phyloP scores from a whole-genome alignment of 1,140 invertebrate genomes.

The Periplaneta americana region DNA sequence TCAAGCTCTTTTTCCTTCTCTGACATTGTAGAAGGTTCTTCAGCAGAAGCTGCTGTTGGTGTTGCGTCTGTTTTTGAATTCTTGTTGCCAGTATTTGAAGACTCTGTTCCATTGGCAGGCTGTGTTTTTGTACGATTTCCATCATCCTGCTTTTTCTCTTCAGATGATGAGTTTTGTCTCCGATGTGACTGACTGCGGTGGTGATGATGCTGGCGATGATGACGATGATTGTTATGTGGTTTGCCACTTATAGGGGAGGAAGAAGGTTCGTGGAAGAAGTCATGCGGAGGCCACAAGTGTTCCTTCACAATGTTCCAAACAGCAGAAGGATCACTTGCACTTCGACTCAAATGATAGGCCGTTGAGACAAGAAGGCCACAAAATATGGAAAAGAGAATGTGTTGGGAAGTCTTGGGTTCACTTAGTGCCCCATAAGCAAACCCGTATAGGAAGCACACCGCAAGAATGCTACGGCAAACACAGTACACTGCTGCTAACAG shows the following conservation, averaged over 20 bases:
- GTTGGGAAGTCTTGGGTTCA: slow-evolving; percentile 79
- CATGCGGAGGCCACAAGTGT: slow-evolving; percentile 43
- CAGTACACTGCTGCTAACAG: slow-evolving; percentile 81
- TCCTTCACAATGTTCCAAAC: slow-evolving; percentile 83
- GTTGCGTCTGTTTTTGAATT: slow-evolving; percentile 44
- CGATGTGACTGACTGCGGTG: background rate
- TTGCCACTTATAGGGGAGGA: background rate
- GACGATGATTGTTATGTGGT: background rate
- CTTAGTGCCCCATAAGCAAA: slow-evolving; percentile 77
- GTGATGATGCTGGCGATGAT: background rate
- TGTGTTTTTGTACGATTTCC: background rate
- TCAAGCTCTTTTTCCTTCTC: slow-evolving; percentile 64
- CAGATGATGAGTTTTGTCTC: slow-evolving; percentile 38
- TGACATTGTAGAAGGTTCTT: slow-evolving; percentile 23
- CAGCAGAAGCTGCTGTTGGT: slow-evolving; percentile 32
- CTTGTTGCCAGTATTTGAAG: slow-evolving; percentile 36
- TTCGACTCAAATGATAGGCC: slow-evolving; percentile 89
- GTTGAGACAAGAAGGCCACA: slow-evolving; percentile 82
- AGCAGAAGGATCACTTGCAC: slow-evolving; percentile 74
- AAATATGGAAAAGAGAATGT: slow-evolving; percentile 93
- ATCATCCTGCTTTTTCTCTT: slow-evolving; percentile 35
- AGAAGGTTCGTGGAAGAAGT: slow-evolving; percentile 1
- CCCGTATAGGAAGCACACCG: slow-evolving; percentile 78
- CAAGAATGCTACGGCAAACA: slow-evolving; percentile 71
- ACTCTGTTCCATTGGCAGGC: background rate